A percentile compares a stretch with the other conserved stretches of the same genome.
Evolutionary conservation across 2,888 invertebrate species (phyloP).

Genomic region (Kryphioiulus occultus): DNA sequence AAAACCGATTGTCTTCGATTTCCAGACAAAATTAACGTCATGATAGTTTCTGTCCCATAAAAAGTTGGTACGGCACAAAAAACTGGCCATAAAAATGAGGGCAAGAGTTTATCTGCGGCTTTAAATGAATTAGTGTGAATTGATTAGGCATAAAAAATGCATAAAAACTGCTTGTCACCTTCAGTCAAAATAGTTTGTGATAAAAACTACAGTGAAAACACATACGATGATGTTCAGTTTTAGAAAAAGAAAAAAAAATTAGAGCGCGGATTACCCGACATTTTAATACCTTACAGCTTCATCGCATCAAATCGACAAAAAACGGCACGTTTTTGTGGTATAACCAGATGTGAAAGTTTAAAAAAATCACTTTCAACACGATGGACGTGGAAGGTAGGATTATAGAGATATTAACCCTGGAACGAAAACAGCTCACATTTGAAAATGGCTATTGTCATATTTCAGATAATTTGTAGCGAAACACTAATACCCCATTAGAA

Average conservation of each 20-base stretch:
- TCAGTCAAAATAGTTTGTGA: neutral
- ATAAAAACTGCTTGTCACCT: neutral
- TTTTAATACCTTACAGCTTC: neutral
- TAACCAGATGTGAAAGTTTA: neutral
- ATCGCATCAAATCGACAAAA: neutral
- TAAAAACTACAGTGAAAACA: neutral
- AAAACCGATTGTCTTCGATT: neutral
- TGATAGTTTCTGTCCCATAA: neutral
- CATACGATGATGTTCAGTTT: neutral
- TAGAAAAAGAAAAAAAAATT: neutral
- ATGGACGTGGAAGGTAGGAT: neutral
- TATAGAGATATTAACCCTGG: neutral
- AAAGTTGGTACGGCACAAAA: neutral
- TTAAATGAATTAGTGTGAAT: conserved; percentile 39
- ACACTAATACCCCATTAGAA: neutral
- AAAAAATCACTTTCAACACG: neutral
- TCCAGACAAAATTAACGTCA: neutral
- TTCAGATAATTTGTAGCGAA: conserved; percentile 21
- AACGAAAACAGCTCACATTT: neutral
- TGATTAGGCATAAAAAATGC: neutral
- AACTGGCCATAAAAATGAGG: neutral
- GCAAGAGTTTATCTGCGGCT: neutral
- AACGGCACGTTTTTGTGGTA: conserved; percentile 18
- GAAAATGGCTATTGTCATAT: neutral
- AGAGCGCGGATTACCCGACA: neutral